Base-by-base conservation (phyloP, 1,140 invertebrate species). In the Drosophila kepulauana region DNA sequence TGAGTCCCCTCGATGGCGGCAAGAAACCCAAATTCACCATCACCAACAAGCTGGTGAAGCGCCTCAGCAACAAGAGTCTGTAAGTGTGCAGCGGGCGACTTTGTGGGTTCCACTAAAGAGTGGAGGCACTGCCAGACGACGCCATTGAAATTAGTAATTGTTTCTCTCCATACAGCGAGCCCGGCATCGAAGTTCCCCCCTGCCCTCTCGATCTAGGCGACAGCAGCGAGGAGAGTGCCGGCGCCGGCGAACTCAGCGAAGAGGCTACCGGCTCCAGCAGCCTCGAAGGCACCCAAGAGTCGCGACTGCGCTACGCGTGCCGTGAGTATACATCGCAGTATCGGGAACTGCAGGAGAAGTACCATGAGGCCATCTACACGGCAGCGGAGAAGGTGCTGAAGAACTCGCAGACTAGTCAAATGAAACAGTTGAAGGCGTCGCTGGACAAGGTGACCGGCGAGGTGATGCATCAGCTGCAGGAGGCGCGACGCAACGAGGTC, bases 1-100 rank as follows among this genome's bases (percentile, higher is more conserved):
- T 93, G 0, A 87, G 91, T 62, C 82, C 93, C 0, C 93, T 94
- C 1, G 91, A 94, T n/a, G 95, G 95, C 49, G 80, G 94, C 94
- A 65, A 95, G 95, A 87, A 94, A 94, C 57, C 95, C 91, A 97
- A 96, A 91, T 96, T 97, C 78, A 95, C 95, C 68, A 95, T 96
- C 74, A 95, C 95, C 79, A 95, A 95, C 76, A 95, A 95, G 93
- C 93, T 97, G 65, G 95, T 96, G 5, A 97, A 97, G 92, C 94
- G 96, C 65, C 92, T 97, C 28, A 97, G 96, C 4, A 96, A 94
- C 78, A 96, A 96, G 94, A 97, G 96, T 89, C 96, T 98, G 97
- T 97, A 93, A 95, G 95, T 95, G 62, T 52, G 25, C 56, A 68
- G 41, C 30, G 71, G 80, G 71, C 43, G 41, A 52, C 38, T 20